Base-by-base conservation (phyloP, 2,888 invertebrate genomes). In the Mantis religiosa region DNA sequence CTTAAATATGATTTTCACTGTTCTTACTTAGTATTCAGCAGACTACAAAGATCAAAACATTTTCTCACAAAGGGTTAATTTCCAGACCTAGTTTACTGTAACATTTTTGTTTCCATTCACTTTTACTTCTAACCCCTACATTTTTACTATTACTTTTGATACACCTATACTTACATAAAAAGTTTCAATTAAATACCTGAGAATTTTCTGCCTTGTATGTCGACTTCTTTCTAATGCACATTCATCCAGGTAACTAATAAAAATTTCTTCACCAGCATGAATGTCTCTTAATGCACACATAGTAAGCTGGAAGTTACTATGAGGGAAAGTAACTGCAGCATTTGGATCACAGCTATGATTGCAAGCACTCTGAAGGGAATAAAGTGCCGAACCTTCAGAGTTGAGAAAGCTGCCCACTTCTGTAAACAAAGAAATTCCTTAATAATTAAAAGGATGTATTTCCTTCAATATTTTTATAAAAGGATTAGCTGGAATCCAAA, bases 331-430 rank as follows among this genome's bases (percentile, higher is more conserved):
- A 0, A 97, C 96, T 92, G 97, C 96, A 0, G 98, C 98, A 93
- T 98, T 99, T 0, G 99, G 98, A 0, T 94, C 93, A 92, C 99
- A 99, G 91, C 97, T 98, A 93, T 99, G 99, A 93, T 99, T 99
- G 91, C 97, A 96, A 84, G 97, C 95, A 92, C 98, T 98, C 92
- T 99, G 98, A n/a, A 97, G 92, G 34, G 94, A 93, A 93, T 97
- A 99, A 0, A 99, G 94, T 0, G 97, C 99, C 0, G 98, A 97
- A 0, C 99, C 99, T 94, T 99, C 99, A 91, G 97, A 97, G 93
- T 98, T 97, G 28, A 98, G 93, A 93, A 98, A 99, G 90, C 96
- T 95, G 7, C 97, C 97, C 0, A 93, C 94, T 93, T 92, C 93
- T 93, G 90, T 12, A 12, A 41, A 41, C 12, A 41, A 34, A 34